phyloP scores from a whole-genome alignment of 2,888 invertebrate genomes.

The Troglohyphantes excavatus region DNA sequence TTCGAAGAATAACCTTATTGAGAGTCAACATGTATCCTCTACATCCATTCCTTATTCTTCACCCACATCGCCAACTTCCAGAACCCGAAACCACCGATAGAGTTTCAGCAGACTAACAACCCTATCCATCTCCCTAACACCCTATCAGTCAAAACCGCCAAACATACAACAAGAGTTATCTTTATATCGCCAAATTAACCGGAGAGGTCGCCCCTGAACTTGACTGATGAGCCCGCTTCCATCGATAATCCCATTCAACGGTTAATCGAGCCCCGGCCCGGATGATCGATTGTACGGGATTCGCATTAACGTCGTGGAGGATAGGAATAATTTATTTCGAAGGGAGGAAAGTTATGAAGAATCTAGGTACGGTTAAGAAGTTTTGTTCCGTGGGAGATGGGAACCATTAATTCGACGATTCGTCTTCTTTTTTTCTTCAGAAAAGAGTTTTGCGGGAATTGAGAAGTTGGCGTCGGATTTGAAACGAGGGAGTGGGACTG shows the following conservation, averaged over 20 bases:
- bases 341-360: not conserved
- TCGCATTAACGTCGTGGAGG: constrained; percentile 23
- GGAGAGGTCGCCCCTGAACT: constrained; percentile 21
- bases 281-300: constrained; percentile 46
- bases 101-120: not conserved
- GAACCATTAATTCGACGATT: not conserved
- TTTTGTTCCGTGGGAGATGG: not conserved
- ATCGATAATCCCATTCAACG: constrained; percentile 53
- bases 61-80: not conserved
- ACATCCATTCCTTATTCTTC: too few species aligned
- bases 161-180: constrained; percentile 42
- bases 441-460: not conserved
- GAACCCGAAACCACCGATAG: not conserved
- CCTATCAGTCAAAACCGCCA: constrained; percentile 37
- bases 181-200: constrained; percentile 62
- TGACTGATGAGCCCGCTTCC: constrained; percentile 60
- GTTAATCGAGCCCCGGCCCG: constrained; percentile 26
- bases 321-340: not conserved
- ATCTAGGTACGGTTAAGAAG: not conserved
- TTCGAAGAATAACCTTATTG: too few species aligned
- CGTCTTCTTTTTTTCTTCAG: not conserved
- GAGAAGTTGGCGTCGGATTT: too few species aligned
- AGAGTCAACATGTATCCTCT: too few species aligned
- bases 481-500: too few species aligned
- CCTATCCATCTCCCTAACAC: constrained; percentile 22